A percentile compares a stretch with the other conserved stretches of the same genome.
phyloP scores from a whole-genome alignment of 1,140 invertebrate genomes.

The Anoplophora glabripennis region DNA sequence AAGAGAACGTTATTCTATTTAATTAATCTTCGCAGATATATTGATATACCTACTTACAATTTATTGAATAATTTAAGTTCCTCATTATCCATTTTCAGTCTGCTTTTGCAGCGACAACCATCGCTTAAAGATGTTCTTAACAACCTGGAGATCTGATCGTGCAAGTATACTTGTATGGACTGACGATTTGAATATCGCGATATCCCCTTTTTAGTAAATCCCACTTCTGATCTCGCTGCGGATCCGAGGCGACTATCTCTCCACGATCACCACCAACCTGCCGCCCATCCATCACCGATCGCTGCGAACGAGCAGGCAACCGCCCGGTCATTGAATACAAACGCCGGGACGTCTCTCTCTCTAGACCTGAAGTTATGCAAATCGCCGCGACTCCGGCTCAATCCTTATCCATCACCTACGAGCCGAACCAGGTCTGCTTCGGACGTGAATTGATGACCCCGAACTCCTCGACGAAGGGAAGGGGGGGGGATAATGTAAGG shows the following conservation, averaged over 20 bases:
- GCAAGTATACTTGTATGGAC: no score
- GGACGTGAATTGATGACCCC: constrained; percentile 14
- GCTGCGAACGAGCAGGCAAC: not conserved
- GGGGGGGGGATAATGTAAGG: constrained; percentile 5
- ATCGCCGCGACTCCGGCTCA: not conserved
- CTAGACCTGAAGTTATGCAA: constrained; percentile 5
- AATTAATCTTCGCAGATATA: no score
- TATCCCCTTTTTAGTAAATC: no score
- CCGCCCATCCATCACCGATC: constrained; percentile 2
- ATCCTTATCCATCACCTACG: constrained; percentile 9
- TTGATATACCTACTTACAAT: no score
- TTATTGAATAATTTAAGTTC: no score
- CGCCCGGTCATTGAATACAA: constrained; percentile 4
- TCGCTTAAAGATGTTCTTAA: no score
- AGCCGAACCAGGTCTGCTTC: not conserved
- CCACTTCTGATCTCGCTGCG: no score
- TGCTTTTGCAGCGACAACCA: no score
- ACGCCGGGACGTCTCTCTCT: not conserved
- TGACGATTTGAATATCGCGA: no score
- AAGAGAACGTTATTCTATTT: no score
- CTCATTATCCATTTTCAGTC: no score
- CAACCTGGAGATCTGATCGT: no score
- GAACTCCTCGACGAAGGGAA: not conserved
- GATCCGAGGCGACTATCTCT: not conserved
- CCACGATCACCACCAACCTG: not conserved